Percentiles rank a stretch among this genome's conserved stretches.
phyloP scores from a whole-genome alignment of 2,888 invertebrate species.

The Steinernema carpocapsae region DNA sequence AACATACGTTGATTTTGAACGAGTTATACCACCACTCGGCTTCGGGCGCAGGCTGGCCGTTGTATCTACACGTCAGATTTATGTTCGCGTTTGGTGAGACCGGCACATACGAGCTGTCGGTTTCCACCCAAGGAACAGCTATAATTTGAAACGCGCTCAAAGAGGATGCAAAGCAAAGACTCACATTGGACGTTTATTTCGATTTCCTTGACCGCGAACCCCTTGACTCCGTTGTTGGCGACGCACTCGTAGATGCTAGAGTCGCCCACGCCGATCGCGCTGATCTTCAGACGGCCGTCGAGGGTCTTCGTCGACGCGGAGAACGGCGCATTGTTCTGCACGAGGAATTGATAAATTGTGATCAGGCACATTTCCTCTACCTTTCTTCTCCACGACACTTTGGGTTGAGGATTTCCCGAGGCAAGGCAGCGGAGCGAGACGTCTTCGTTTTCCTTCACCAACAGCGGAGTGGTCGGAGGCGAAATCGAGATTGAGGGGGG shows the following conservation, averaged over 20 bases:
- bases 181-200: conserved; percentile 32
- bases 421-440: conserved; percentile 51
- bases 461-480: conserved; percentile 14
- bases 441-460: conserved; percentile 40
- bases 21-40: conserved; percentile 63
- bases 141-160: background rate
- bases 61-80: conserved; percentile 59
- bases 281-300: conserved; percentile 22
- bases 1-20: conserved; percentile 55
- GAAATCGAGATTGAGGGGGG: conserved; percentile 24
- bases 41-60: conserved; percentile 58
- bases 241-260: conserved; percentile 43
- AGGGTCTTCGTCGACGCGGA: conserved; percentile 15
- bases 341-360: background rate
- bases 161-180: background rate
- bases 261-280: background rate
- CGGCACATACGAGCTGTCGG: conserved; percentile 53
- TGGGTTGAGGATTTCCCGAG: conserved; percentile 60
- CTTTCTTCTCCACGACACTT: conserved; percentile 53
- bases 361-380: conserved; percentile 36
- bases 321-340: conserved; percentile 10
- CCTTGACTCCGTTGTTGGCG: conserved; percentile 39
- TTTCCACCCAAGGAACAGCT: conserved; percentile 59
- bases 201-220: conserved; percentile 19
- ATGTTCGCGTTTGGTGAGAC: conserved; percentile 49